Evolutionary conservation across 2,113 vertebrate genomes (phyloP).

Genomic region (Hippocampus zosterae): DNA sequence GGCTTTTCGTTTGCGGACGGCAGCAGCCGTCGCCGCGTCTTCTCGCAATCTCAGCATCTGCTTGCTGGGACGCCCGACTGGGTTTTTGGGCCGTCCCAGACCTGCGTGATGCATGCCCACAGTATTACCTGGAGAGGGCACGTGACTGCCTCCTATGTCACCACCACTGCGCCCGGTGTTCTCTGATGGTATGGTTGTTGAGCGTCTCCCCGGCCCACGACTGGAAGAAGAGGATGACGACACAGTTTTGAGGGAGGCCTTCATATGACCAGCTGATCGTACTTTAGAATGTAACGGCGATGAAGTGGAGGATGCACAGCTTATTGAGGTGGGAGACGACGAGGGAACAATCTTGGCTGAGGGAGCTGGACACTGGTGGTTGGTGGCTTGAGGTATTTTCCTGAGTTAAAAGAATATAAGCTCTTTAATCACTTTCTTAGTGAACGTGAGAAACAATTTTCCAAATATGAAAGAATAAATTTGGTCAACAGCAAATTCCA

Average conservation of each 20-base stretch:
- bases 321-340: conserved; percentile 36
- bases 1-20: conserved; percentile 78
- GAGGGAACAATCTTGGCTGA: conserved; percentile 46
- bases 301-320: conserved; percentile 32
- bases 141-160: conserved; percentile 36
- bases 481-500: not conserved
- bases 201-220: conserved; percentile 48
- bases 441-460: not conserved
- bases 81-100: conserved; percentile 74
- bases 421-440: not conserved
- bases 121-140: conserved; percentile 67
- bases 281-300: conserved; percentile 67
- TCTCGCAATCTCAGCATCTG: conserved; percentile 74
- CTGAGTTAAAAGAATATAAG: conserved; percentile 51
- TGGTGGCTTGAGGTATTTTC: conserved; percentile 86
- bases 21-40: conserved; percentile 55
- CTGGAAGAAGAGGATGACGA: conserved; percentile 57
- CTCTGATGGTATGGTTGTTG: conserved; percentile 41
- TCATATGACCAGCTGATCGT: conserved; percentile 68
- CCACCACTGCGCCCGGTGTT: conserved; percentile 59
- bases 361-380: conserved; percentile 60
- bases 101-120: conserved; percentile 56
- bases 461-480: not conserved
- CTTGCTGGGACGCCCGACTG: conserved; percentile 78
- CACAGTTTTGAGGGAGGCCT: conserved; percentile 57